phyloP scores from a whole-genome alignment of 2,888 invertebrate genomes.

The Paralinhomoeus sp. region DNA sequence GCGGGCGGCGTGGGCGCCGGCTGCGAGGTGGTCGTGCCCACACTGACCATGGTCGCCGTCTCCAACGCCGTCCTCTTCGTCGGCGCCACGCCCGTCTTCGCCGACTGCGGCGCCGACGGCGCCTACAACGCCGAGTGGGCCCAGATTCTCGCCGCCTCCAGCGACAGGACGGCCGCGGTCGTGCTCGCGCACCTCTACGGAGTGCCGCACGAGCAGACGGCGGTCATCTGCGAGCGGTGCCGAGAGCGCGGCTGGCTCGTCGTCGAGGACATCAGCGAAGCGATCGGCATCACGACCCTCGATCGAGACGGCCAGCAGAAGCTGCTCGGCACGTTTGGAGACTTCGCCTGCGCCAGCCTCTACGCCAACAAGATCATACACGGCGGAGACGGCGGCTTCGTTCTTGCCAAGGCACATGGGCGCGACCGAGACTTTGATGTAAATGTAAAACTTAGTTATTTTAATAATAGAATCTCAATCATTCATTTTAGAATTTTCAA shows the following conservation, averaged over 20 bases:
- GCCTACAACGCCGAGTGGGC: conserved; percentile 2
- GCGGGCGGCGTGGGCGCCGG: conserved; percentile 1
- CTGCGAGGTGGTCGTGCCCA: conserved; percentile 5
- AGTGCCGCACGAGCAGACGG: not conserved
- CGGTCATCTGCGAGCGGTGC: conserved; percentile 1
- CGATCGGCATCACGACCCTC: not conserved
- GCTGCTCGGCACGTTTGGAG: conserved; percentile 3
- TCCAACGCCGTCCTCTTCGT: conserved; percentile 4
- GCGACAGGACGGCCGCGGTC: conserved; percentile 4
- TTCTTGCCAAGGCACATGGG: conserved; percentile 5
- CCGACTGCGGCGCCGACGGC: not conserved
- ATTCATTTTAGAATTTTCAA: too few species aligned
- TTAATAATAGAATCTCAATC: too few species aligned
- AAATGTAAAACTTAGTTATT: too few species aligned
- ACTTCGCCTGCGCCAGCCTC: conserved; percentile 4
- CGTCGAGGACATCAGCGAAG: conserved; percentile 6
- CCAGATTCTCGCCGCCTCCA: not conserved
- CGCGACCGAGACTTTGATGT: too few species aligned
- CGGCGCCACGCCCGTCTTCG: conserved; percentile 3
- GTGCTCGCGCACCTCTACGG: conserved; percentile 5
- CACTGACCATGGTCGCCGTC: conserved; percentile 5
- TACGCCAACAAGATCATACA: conserved; percentile 5
- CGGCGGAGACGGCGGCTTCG: conserved; percentile 4
- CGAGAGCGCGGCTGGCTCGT: not conserved
- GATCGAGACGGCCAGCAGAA: not conserved